Percentiles rank a stretch among this genome's conserved stretches.
Conservation (phyloP, 2,113 vertebrate species). For the western clawed frog (Xenopus tropicalis) region UCB_Xtro_10.0 CM004451.2:33870501-33871000, state of each 20-base stretch:
- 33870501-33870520: no score
- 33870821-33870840: slow-evolving; percentile 96
- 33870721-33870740: slow-evolving; percentile 87
- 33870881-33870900: slow-evolving; percentile 94
- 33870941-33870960: slow-evolving; percentile 79
- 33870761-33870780: slow-evolving; percentile 82
- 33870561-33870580: no score
- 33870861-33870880: slow-evolving; percentile 94
- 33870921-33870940: slow-evolving; percentile 90
- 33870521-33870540: no score
- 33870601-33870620: no score
- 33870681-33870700: no score
- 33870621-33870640: no score
- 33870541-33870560: no score
- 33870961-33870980: slow-evolving; percentile 83
- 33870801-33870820: slow-evolving; percentile 84
- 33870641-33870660: no score
- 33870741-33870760: slow-evolving; percentile 83
- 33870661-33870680: no score
- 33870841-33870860: slow-evolving; percentile 83
- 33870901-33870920: slow-evolving; percentile 92
- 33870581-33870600: no score
- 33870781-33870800: slow-evolving; percentile 79
- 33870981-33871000: slow-evolving; percentile 88
- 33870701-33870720: slow-evolving; percentile 69